Conservation (phyloP, 2,113 vertebrate species). For the Corythoichthys intestinalis region DNA sequence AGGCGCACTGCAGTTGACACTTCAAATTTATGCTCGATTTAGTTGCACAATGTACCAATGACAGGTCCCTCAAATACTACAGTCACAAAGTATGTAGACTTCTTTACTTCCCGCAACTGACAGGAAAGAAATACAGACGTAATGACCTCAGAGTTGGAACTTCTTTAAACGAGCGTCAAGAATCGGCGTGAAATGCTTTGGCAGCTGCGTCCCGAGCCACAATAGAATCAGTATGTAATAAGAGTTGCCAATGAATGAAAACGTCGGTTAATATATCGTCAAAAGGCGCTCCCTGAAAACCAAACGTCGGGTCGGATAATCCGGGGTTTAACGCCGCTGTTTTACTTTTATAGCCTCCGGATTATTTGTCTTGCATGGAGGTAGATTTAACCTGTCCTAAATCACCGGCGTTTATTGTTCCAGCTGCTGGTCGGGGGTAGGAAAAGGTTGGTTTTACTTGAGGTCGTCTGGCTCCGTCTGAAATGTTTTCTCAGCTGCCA, state of each 20-base stretch:
- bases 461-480: conserved; percentile 47
- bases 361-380: conserved; percentile 46
- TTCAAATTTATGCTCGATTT: too few species aligned
- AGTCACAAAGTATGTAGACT: background rate
- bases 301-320: conserved; percentile 9
- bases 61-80: background rate
- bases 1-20: too few species aligned
- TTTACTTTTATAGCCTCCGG: conserved; percentile 13
- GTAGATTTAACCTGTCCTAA: conserved; percentile 55
- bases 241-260: conserved; percentile 1
- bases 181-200: background rate
- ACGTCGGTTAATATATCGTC: conserved; percentile 3
- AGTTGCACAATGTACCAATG: background rate
- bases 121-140: background rate
- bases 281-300: background rate
- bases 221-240: background rate
- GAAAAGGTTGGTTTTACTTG: conserved; percentile 29
- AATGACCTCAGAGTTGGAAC: background rate
- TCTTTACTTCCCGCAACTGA: background rate
- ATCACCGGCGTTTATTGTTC: conserved; percentile 64
- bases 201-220: background rate
- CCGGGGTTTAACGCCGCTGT: conserved; percentile 12
- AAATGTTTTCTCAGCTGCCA: conserved; percentile 74
- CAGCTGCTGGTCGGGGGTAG: conserved; percentile 63
- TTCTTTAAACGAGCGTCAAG: background rate